These are phyloP conservation scores for Enteromius mattozi DNA, from an alignment of 2,797 vertebrate species.

Conservation along the genomic window DNA sequence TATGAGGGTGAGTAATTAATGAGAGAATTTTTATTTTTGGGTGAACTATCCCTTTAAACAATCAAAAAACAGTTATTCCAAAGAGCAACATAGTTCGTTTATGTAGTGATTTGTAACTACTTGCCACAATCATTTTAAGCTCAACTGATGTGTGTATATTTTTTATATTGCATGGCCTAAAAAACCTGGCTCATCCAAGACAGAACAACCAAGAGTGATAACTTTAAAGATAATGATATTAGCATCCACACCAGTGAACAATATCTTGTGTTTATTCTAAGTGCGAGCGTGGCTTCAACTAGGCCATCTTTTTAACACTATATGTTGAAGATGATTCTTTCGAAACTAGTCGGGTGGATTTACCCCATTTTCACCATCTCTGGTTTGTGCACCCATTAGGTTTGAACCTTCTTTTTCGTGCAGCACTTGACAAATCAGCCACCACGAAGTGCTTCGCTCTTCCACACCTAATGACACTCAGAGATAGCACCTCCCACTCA, in stretches of 20 bases:
- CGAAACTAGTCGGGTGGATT: not conserved
- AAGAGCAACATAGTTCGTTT: not conserved
- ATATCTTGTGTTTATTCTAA: too few relatives aligned
- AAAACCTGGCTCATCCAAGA: not conserved
- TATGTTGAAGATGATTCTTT: not conserved
- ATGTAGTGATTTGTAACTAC: not conserved
- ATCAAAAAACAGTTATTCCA: not conserved
- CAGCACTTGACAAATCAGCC: constrained; percentile 50
- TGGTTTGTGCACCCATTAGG: constrained; percentile 24
- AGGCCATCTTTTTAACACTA: not conserved
- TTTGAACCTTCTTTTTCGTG: constrained; percentile 42
- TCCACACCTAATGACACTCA: constrained; percentile 54
- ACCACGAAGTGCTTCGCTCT: constrained; percentile 44
- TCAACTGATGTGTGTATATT: not conserved
- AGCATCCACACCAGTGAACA: too few relatives aligned
- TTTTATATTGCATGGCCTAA: not conserved
- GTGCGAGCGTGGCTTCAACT: not conserved
- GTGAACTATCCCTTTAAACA: not conserved
- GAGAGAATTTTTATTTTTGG: not conserved
- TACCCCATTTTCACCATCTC: not conserved
- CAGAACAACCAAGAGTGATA: not conserved
- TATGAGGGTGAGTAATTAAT: not conserved
- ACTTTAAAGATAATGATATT: too few relatives aligned
- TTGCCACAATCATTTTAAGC: not conserved
- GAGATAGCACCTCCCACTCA: constrained; percentile 59